Conservation (phyloP, 2,797 vertebrate genomes). For the Dendrocincla fuliginosa region DNA sequence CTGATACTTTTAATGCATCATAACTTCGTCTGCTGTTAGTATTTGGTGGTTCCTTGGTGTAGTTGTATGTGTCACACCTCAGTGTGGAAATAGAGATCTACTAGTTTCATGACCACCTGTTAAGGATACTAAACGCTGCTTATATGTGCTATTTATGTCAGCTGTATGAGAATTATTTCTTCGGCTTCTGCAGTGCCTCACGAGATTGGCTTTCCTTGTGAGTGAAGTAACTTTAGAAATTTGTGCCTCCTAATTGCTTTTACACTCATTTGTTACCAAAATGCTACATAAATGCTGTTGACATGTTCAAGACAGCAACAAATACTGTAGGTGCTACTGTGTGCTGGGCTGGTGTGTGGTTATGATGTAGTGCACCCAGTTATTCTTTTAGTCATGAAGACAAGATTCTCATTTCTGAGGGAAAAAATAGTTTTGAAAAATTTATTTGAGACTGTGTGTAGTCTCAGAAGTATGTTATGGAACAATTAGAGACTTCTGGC, state of each 20-base stretch:
- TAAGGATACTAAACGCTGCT: slow-evolving; percentile 35
- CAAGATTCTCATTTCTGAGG: neutral
- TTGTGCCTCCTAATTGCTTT: neutral
- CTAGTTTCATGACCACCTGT: slow-evolving; percentile 36
- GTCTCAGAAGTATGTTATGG: neutral
- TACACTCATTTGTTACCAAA: neutral
- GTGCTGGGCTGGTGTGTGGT: neutral
- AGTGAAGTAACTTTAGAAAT: neutral
- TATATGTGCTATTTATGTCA: slow-evolving; percentile 42
- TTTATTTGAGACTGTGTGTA: neutral
- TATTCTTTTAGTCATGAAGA: neutral
- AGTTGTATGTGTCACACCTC: neutral
- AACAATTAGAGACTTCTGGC: neutral
- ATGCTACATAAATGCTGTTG: neutral
- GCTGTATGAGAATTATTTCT: slow-evolving; percentile 19
- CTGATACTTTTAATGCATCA: neutral
- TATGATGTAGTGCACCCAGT: neutral
- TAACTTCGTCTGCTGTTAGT: neutral
- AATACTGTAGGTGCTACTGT: neutral
- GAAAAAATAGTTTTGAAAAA: neutral
- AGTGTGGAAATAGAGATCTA: neutral
- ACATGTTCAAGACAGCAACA: neutral
- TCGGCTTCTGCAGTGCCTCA: neutral
- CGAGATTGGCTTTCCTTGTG: neutral
- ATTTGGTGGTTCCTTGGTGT: neutral